Base-by-base conservation (phyloP, 2,113 vertebrate genomes). In the Halcyon malimbica region DNA sequence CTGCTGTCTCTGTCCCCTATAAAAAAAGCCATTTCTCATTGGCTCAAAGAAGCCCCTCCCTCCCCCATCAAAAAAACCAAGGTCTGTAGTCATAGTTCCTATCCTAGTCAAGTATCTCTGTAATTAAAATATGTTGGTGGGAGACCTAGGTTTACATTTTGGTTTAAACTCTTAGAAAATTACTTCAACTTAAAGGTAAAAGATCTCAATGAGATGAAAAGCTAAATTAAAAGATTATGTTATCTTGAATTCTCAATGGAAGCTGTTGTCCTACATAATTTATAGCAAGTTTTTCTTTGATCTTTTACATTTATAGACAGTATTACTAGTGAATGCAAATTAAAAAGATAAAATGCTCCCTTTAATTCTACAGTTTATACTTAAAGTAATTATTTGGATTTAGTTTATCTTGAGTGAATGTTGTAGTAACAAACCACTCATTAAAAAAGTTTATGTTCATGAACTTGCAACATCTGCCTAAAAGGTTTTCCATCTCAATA, bases 241-340 rank as follows among this genome's bases (percentile, higher is more conserved):
- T 94, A 31, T 70, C 39, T 46, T 75, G 48, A 89, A 95, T 94
- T 95, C 79, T 94, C 79, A 68, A 11, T 82, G 89, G 91, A 93
- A 82, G 16, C 17, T 74, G 59, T 91, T 71, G 62, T 89, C 91
- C 81, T 96, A 93, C 91, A 91, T 95, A 94, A 94, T 95, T 91
- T 91, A 82, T 85, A 84, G 28, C 53, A 91, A 84, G 60, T 16
- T 95, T 92, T 89, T 37, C 89, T 96, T 96, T 97, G 93, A 95
- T 97, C 84, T 87, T 96, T 84, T 62, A 17, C 91, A 70, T 96
- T 94, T 96, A 87, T 74, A 89, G 65, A 71, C 5, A 12, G 3
- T 84, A 31, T 78, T 89, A 89, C 39, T 79, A 62, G 62, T 64
- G 78, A 95, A 91, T 69, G 48, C n/a, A 94, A 75, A 79, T 82